Conservation (phyloP, 2,888 invertebrate species). For the Bhutanitis thaidina region DNA sequence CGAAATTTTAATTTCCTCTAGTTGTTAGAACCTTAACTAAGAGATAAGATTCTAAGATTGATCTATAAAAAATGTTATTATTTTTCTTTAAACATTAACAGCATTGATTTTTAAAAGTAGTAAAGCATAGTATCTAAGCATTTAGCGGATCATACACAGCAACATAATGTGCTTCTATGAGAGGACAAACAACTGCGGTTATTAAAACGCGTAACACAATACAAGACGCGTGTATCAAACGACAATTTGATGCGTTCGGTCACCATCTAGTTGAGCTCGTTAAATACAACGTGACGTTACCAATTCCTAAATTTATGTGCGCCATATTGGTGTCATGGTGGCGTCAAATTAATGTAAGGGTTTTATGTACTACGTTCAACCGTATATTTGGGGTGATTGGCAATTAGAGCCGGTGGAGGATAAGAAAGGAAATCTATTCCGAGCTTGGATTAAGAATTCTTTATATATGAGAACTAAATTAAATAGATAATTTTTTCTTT, state of each 20-base stretch:
- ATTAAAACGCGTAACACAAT: conserved; percentile 54
- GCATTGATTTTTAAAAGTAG: too few relatives aligned
- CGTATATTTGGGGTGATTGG: conserved; percentile 23
- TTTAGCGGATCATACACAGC: neutral
- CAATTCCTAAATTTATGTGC: conserved; percentile 70
- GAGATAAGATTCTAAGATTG: too few relatives aligned
- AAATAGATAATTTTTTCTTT: too few relatives aligned
- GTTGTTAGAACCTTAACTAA: too few relatives aligned
- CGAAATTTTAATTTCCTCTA: too few relatives aligned
- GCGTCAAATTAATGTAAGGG: conserved; percentile 37
- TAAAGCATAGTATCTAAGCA: too few relatives aligned
- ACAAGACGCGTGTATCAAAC: conserved; percentile 47
- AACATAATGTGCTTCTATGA: neutral
- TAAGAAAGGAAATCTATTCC: conserved; percentile 3
- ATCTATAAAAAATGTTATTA: too few relatives aligned
- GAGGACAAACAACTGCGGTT: conserved; percentile 19
- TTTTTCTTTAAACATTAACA: too few relatives aligned
- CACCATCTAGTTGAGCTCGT: conserved; percentile 73
- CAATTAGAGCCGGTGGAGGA: conserved; percentile 3
- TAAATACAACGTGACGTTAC: conserved; percentile 56
- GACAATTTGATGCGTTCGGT: conserved; percentile 59
- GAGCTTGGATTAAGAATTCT: neutral
- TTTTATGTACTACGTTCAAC: conserved; percentile 14
- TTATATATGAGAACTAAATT: neutral
- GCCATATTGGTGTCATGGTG: conserved; percentile 63